Conservation (phyloP, 2,888 invertebrate species). For the Lithodes maja region DNA sequence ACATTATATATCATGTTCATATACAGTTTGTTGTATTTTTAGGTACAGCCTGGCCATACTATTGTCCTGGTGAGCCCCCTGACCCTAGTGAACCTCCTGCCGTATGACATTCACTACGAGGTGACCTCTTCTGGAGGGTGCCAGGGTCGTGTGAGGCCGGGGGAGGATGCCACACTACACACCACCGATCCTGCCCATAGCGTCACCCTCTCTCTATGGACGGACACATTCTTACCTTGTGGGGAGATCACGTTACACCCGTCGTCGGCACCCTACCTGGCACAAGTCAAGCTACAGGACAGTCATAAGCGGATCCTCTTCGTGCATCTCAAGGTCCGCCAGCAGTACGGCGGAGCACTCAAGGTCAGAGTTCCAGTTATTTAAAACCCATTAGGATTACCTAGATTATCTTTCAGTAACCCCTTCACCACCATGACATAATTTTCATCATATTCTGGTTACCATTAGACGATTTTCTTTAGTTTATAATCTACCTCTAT, state of each 20-base stretch:
- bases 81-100: constrained; percentile 89
- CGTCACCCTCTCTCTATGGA: constrained; percentile 63
- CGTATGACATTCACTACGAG: constrained; percentile 77
- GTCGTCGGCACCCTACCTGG: constrained; percentile 50
- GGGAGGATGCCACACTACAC: constrained; percentile 70
- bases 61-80: constrained; percentile 90
- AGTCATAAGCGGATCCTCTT: constrained; percentile 83
- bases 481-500: no score
- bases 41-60: constrained; percentile 87
- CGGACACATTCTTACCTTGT: constrained; percentile 67
- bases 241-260: constrained; percentile 63
- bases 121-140: constrained; percentile 37
- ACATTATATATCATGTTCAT: no score
- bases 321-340: constrained; percentile 82
- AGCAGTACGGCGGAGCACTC: constrained; percentile 80
- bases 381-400: not conserved
- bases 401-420: no score
- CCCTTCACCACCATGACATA: no score
- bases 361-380: constrained; percentile 76
- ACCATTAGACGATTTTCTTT: no score
- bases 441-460: no score
- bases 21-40: not conserved
- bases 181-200: constrained; percentile 66
- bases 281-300: constrained; percentile 84
- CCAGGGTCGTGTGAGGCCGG: constrained; percentile 61